Conservation (phyloP, 2,113 vertebrate genomes). For the Prionailurus bengalensis region DNA sequence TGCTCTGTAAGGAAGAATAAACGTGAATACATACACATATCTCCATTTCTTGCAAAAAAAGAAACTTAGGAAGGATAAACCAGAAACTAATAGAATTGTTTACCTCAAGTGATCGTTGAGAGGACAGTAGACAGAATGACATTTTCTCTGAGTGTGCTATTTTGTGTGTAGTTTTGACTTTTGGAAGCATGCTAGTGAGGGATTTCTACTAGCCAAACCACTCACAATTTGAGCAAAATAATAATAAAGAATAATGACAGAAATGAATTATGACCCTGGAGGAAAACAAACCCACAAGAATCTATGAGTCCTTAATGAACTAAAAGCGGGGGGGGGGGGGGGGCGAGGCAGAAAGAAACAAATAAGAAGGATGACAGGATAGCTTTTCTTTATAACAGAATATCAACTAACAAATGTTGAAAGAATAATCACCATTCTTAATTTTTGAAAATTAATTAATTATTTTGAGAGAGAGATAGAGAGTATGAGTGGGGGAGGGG, state of each 20-base stretch:
- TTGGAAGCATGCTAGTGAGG: background rate
- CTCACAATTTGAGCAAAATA: background rate
- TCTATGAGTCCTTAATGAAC: background rate
- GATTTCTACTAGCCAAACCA: background rate
- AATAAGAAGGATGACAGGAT: background rate
- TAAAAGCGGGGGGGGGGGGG: background rate
- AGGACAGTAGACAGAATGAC: background rate
- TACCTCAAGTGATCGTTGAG: background rate
- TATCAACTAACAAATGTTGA: background rate
- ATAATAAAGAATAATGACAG: background rate
- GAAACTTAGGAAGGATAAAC: background rate
- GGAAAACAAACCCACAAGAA: background rate
- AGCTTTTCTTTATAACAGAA: background rate
- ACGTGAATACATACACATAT: background rate
- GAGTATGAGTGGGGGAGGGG: too few relatives aligned
- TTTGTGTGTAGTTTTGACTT: background rate
- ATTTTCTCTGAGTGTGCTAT: background rate
- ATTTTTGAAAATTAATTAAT: too few relatives aligned
- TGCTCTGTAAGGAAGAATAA: background rate
- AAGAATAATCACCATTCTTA: background rate
- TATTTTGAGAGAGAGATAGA: too few relatives aligned
- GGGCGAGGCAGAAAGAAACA: background rate
- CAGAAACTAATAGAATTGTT: conserved; percentile 22
- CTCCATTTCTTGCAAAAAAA: background rate
- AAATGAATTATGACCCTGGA: background rate